Conservation (phyloP, 92 coral and sea anemone genomes). For the Siderastrea siderea region DNA sequence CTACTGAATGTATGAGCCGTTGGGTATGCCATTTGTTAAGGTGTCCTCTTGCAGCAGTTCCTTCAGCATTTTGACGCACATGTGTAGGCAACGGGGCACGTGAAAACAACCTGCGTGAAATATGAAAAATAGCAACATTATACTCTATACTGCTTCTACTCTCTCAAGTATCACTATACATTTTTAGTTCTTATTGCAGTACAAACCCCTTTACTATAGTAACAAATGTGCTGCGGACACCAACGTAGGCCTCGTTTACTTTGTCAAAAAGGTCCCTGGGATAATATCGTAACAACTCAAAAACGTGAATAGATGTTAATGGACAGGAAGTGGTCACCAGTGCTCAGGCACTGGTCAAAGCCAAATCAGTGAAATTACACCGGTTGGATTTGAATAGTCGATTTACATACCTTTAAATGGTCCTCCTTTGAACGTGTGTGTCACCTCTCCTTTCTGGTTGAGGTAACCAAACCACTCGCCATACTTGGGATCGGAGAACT, state of each 20-base stretch:
- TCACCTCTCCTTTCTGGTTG: conserved; percentile 81
- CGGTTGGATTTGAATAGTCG: not conserved
- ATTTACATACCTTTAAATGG: conserved; percentile 78
- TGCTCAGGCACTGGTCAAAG: no score
- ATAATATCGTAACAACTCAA: no score
- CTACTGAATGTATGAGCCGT: conserved; percentile 4
- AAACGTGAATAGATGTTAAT: no score
- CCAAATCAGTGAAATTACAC: not conserved
- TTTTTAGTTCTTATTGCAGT: no score
- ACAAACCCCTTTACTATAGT: no score
- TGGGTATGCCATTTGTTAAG: conserved; percentile 6
- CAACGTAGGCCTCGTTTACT: no score
- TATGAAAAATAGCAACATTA: not conserved
- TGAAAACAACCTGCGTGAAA: conserved; percentile 82
- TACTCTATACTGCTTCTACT: no score
- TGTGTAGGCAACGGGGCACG: conserved; percentile 78
- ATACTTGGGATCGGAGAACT: conserved; percentile 83
- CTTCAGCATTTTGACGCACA: conserved; percentile 81
- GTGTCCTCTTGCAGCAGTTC: conserved; percentile 37
- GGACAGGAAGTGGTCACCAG: no score
- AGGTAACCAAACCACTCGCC: conserved; percentile 95
- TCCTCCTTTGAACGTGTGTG: conserved; percentile 89
- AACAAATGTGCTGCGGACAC: no score
- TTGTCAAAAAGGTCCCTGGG: no score
- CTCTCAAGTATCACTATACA: no score